Conservation (phyloP, 2,888 invertebrate species). For the Candidula unifasciata region DNA sequence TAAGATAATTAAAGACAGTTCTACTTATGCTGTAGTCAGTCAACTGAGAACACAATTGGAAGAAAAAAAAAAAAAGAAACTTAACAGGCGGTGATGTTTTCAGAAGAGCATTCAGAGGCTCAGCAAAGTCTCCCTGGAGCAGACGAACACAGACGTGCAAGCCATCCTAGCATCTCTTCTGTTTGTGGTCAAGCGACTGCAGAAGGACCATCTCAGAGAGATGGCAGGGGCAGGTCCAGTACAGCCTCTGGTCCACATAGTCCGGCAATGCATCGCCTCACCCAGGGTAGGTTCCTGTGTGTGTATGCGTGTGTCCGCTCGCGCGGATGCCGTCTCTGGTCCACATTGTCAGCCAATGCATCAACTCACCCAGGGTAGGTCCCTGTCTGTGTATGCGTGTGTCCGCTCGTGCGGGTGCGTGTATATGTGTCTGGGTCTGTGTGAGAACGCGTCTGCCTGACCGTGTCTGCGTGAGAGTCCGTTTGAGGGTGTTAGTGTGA, state of each 20-base stretch:
- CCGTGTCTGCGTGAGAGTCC: no score
- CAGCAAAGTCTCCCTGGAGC: neutral
- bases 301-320: no score
- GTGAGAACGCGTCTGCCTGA: no score
- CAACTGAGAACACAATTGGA: no score
- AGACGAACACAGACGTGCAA: neutral
- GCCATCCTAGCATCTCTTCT: constrained; percentile 29
- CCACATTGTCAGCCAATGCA: constrained; percentile 5
- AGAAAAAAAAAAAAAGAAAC: neutral
- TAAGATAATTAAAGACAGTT: no score
- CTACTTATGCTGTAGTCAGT: no score
- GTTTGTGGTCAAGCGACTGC: constrained; percentile 22
- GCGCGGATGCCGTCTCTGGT: neutral
- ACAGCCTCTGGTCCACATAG: constrained; percentile 20
- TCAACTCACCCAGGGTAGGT: neutral
- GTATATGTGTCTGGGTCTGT: no score
- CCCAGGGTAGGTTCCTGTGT: constrained; percentile 17
- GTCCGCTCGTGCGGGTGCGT: neutral
- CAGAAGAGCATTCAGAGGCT: constrained; percentile 35
- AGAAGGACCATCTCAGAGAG: constrained; percentile 25
- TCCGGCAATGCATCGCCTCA: constrained; percentile 14
- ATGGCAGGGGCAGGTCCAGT: constrained; percentile 27
- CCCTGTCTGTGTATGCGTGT: no score
- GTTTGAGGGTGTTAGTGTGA: no score
- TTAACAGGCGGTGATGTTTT: neutral